phyloP scores from a whole-genome alignment of 2,113 vertebrate genomes.

The Oreotragus oreotragus region DNA sequence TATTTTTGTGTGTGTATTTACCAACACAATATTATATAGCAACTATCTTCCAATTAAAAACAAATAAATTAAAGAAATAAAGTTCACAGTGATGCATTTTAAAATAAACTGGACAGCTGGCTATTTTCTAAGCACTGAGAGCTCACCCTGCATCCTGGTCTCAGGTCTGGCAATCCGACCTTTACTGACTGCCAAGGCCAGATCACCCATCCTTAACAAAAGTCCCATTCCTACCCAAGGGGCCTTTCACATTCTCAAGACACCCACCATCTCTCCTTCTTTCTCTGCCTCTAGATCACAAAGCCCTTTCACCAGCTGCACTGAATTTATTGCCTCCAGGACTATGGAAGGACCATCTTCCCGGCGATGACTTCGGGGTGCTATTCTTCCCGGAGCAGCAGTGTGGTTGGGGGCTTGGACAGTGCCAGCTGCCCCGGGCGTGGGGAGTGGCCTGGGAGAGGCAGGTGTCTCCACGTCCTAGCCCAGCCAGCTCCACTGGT shows the following conservation, averaged over 20 bases:
- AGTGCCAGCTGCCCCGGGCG: fast-evolving
- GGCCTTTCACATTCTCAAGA: fast-evolving
- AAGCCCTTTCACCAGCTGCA: fast-evolving
- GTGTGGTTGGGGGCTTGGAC: too few relatives aligned
- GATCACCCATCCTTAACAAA: fast-evolving
- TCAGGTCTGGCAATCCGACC: neutral
- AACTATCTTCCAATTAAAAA: neutral
- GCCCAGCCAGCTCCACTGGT: fast-evolving
- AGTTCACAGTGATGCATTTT: neutral
- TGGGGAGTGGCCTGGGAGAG: fast-evolving
- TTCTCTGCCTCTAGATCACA: neutral
- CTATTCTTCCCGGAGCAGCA: neutral
- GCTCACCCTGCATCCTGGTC: too few relatives aligned
- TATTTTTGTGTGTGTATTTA: fast-evolving
- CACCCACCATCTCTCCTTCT: neutral
- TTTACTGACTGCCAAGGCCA: neutral
- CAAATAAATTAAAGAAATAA: neutral
- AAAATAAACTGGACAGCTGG: neutral
- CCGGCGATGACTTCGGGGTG: fast-evolving
- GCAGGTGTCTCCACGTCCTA: fast-evolving
- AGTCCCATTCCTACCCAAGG: neutral
- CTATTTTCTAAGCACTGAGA: neutral
- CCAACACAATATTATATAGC: neutral
- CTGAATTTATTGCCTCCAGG: neutral
- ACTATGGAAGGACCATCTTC: neutral